phyloP scores from a whole-genome alignment of 1,140 invertebrate species.

The Brachystomella parvula region DNA sequence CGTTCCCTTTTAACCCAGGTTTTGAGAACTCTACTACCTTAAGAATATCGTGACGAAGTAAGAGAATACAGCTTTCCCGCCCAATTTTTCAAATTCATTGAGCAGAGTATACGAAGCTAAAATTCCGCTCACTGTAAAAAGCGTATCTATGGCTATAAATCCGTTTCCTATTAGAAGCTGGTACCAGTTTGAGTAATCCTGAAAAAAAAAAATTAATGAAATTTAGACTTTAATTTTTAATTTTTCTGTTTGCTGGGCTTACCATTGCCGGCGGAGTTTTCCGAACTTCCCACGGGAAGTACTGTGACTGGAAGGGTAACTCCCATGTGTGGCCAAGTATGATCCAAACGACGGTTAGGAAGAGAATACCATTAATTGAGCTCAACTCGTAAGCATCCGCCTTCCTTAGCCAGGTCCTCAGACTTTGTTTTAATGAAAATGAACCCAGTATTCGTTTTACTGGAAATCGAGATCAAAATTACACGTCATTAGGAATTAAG shows the following conservation, averaged over 20 bases:
- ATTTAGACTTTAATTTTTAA: background rate
- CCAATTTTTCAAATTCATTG: conserved; percentile 54
- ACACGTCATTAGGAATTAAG: background rate
- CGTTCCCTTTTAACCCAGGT: too few species aligned
- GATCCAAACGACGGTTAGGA: conserved; percentile 49
- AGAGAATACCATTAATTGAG: conserved; percentile 48
- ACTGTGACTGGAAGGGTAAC: conserved; percentile 39
- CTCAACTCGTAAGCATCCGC: conserved; percentile 38
- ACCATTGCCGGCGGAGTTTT: background rate
- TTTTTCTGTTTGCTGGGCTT: conserved; percentile 24
- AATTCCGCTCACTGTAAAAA: conserved; percentile 51
- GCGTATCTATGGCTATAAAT: conserved; percentile 49
- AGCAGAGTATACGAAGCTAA: conserved; percentile 50
- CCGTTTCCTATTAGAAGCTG: conserved; percentile 29
- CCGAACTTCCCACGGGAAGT: conserved; percentile 29
- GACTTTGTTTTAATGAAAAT: background rate
- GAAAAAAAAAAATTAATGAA: background rate
- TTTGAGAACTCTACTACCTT: background rate
- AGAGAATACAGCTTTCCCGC: background rate
- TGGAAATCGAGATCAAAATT: background rate
- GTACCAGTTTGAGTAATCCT: conserved; percentile 13
- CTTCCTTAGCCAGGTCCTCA: background rate
- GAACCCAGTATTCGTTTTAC: background rate
- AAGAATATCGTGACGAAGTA: background rate
- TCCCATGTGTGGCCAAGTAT: conserved; percentile 49